phyloP scores from a whole-genome alignment of 2,113 vertebrate species.

The Sorex araneus region DNA sequence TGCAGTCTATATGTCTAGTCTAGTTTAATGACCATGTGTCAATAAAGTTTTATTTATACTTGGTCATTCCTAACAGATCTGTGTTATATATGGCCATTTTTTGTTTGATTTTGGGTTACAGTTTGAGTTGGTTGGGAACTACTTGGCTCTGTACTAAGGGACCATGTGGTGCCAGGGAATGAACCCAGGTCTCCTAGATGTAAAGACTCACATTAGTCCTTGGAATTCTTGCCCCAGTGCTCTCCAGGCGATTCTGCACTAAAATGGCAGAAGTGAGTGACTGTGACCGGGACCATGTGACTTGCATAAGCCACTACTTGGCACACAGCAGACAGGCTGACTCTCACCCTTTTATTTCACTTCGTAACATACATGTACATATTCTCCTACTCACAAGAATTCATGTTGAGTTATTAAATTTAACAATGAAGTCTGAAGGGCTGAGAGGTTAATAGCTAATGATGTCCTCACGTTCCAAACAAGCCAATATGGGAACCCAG shows the following conservation, averaged over 20 bases:
- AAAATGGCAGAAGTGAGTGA: not conserved
- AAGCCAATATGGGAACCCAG: not conserved
- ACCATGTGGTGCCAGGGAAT: no score
- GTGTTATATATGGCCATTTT: not conserved
- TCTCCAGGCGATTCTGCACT: not conserved
- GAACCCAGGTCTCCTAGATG: no score
- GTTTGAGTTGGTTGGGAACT: no score
- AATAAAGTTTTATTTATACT: not conserved
- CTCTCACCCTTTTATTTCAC: not conserved
- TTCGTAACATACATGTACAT: not conserved
- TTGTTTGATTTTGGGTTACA: no score
- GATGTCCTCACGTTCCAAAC: no score
- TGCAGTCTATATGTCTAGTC: not conserved
- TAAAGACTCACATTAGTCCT: no score
- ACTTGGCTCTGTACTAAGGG: no score
- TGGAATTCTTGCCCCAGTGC: no score
- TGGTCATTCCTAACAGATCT: not conserved
- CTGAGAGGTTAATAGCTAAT: not conserved
- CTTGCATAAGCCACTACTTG: not conserved
- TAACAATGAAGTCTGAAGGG: not conserved
- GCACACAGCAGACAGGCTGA: not conserved
- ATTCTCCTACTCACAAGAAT: constrained; percentile 37
- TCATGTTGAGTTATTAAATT: constrained; percentile 30
- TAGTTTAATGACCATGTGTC: not conserved
- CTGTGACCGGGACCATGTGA: not conserved